Base-by-base conservation (phyloP, 2,797 vertebrate genomes). In the Pseudochirops cupreus region DNA sequence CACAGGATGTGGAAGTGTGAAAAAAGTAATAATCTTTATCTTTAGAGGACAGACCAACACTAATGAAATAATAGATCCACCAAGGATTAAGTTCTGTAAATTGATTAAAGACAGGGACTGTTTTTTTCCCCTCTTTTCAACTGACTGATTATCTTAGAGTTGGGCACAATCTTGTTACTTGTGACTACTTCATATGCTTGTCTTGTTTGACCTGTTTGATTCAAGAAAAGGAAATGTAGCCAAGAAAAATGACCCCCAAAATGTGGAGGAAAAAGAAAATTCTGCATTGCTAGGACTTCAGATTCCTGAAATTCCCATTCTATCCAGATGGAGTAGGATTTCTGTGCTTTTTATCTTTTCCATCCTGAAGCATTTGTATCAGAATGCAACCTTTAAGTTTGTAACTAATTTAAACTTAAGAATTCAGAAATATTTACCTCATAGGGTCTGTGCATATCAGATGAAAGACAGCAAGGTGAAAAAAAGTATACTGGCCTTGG, bases 321-420 rank as follows among this genome's bases (percentile, higher is more conserved):
- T 33, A 94, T 91, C 93, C 58, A 28, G 54, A 59, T 59, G 93
- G 89, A 33, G 14, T 50, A 62, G 7, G 28, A 58, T 55, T 12
- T 57, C 74, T 33, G 31, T 94, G 55, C 91, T 93, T 95, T 95
- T 18, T 46, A 87, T 91, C 91, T 87, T 93, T 97, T 94, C 24
- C 14, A 26, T 92, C 9, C 11, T 52, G 54, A 59, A 74, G 9
- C 95, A 46, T 95, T 95, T 95, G 74, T 87, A 62, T 93, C 18
- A 53, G 59, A 89, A 58, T 56, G 53, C 6, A 94, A 90, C 2
- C 26, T 93, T 95, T 93, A 55, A 59, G 10, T 12, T 11, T 31
- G 24, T 96, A 94, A 91, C 50, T 95, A 59, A 67, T 94, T 92
- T 53, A 6, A 9, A 62, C 18, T 96, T 89, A 54, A 94, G 74